Evolutionary conservation across 1,140 invertebrate species (phyloP).

Genomic region (Zaprionus gabonicus): DNA sequence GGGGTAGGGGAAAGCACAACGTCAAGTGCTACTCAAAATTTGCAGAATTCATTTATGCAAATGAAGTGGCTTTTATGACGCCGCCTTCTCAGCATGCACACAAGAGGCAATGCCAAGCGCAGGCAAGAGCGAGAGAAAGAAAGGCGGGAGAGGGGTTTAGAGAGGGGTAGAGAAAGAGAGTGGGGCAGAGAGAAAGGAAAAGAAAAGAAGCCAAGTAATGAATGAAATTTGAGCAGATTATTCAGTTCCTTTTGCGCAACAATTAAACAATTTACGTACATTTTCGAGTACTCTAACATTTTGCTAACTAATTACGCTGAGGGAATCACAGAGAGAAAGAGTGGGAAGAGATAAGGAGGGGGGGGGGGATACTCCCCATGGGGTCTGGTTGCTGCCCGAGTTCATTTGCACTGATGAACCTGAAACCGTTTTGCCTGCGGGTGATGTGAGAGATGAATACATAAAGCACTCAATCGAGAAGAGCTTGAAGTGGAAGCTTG

Average conservation of each 20-base stretch:
- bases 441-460: constrained; percentile 36
- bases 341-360: background rate
- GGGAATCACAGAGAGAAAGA: constrained; percentile 8
- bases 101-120: constrained; percentile 14
- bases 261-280: constrained; percentile 78
- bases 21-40: constrained; percentile 78
- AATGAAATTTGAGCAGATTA: constrained; percentile 77
- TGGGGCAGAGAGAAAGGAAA: constrained; percentile 9
- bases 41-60: constrained; percentile 82
- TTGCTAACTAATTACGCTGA: constrained; percentile 69
- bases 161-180: background rate
- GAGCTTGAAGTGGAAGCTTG: background rate
- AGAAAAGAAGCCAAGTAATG: constrained; percentile 57
- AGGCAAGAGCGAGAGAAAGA: constrained; percentile 4
- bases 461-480: constrained; percentile 22
- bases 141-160: background rate
- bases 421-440: constrained; percentile 29
- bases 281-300: constrained; percentile 62
- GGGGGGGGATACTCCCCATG: background rate
- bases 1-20: background rate
- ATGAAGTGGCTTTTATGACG: constrained; percentile 76
- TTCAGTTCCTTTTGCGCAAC: constrained; percentile 72
- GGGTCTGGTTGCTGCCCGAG: constrained; percentile 21
- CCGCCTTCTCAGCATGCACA: constrained; percentile 49
- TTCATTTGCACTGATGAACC: constrained; percentile 56